Conservation (phyloP, 2,888 invertebrate species). For the Luperina nickerlii region DNA sequence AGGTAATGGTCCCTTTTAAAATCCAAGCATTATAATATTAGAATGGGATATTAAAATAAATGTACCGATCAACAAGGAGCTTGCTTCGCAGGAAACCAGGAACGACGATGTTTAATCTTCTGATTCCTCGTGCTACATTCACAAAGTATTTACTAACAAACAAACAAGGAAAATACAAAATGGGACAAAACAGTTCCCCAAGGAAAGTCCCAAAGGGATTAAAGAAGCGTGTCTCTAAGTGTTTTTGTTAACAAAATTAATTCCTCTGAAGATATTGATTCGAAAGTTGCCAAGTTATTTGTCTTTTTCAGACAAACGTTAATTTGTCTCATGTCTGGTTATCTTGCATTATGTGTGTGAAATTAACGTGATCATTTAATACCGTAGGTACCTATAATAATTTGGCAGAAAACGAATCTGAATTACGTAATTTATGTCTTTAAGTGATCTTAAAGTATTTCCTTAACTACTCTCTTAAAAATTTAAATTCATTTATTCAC, state of each 20-base stretch:
- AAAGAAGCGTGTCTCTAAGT: conserved; percentile 35
- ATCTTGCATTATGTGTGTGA: conserved; percentile 19
- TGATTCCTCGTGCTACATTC: neutral
- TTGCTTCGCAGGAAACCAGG: neutral
- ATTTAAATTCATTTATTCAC: neutral
- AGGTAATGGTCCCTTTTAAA: no score
- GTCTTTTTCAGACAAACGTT: conserved; percentile 40
- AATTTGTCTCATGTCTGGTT: conserved; percentile 46
- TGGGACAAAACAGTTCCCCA: conserved; percentile 6
- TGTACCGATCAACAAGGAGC: neutral
- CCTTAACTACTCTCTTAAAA: neutral
- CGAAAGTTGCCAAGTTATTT: conserved; percentile 48
- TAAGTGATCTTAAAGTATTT: neutral
- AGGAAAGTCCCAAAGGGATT: conserved; percentile 23
- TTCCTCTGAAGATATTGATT: conserved; percentile 52
- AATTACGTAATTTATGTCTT: neutral
- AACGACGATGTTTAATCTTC: neutral
- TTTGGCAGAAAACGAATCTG: neutral
- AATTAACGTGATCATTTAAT: conserved; percentile 31
- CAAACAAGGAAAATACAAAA: conserved; percentile 36
- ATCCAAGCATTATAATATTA: no score
- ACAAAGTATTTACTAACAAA: conserved; percentile 19
- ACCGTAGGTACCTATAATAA: neutral
- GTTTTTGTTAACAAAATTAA: conserved; percentile 62
- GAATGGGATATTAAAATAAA: no score